Evolutionary conservation across 2,113 vertebrate species (phyloP).

Genomic region (Pao palembangensis): DNA sequence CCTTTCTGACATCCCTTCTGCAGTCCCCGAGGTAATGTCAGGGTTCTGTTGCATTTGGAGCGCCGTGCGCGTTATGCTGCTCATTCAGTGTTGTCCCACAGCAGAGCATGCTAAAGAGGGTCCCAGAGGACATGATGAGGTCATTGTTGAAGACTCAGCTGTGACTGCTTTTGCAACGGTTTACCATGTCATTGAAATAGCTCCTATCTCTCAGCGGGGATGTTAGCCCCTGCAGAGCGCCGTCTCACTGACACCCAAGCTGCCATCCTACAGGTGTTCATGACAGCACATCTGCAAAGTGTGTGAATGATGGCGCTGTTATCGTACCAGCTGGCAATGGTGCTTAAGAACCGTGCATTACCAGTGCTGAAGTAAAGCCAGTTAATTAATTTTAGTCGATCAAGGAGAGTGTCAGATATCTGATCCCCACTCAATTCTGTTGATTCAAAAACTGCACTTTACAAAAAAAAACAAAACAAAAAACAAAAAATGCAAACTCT

Average conservation of each 20-base stretch:
- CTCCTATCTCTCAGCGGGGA: slow-evolving; percentile 57
- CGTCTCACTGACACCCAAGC: slow-evolving; percentile 9
- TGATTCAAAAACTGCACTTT: too few species aligned
- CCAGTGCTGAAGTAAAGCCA: neutral
- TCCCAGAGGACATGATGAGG: slow-evolving; percentile 60
- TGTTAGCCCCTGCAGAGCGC: slow-evolving; percentile 19
- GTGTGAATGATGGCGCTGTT: neutral
- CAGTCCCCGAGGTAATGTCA: slow-evolving; percentile 63
- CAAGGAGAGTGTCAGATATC: neutral
- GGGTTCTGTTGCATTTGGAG: slow-evolving; percentile 62
- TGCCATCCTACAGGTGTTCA: slow-evolving; percentile 24
- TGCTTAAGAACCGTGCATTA: neutral
- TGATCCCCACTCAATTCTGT: neutral
- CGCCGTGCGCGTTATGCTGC: slow-evolving; percentile 46
- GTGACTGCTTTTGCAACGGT: slow-evolving; percentile 57
- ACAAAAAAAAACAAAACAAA: too few species aligned
- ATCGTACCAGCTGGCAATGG: neutral
- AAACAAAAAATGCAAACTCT: neutral
- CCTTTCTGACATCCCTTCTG: slow-evolving; percentile 50
- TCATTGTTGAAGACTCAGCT: slow-evolving; percentile 56
- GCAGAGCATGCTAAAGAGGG: slow-evolving; percentile 55
- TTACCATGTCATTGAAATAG: slow-evolving; percentile 66
- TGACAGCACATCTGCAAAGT: neutral
- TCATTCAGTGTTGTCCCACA: slow-evolving; percentile 63
- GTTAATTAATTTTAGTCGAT: neutral